These are phyloP conservation scores for Odontomachus brunneus DNA, from an alignment of 1,140 invertebrate species.

Conservation along the genomic window DNA sequence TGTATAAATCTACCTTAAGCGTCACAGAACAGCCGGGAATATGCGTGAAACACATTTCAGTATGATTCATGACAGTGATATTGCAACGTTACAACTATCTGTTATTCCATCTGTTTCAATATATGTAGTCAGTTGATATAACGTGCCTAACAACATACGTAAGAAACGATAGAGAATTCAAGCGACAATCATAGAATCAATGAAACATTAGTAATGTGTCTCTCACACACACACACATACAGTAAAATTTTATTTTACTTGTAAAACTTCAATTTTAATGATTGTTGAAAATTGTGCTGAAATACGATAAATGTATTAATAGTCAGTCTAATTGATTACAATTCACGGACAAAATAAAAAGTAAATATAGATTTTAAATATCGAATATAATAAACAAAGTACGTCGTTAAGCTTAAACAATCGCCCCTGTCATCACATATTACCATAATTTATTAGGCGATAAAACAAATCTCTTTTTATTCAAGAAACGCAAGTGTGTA, in stretches of 20 bases:
- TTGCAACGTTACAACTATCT: conserved; percentile 49
- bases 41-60: conserved; percentile 60
- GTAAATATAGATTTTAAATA: background rate
- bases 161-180: conserved; percentile 23
- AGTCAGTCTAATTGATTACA: conserved; percentile 2
- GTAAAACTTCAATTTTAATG: background rate
- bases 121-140: conserved; percentile 35
- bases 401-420: conserved; percentile 5
- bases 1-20: conserved; percentile 62
- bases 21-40: conserved; percentile 50
- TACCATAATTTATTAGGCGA: conserved; percentile 2
- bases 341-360: background rate
- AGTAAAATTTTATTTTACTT: conserved; percentile 4
- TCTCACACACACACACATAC: too few species aligned
- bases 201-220: background rate
- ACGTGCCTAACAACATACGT: conserved; percentile 20
- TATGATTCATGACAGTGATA: conserved; percentile 64
- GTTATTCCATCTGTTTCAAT: conserved; percentile 45
- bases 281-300: background rate
- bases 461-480: conserved; percentile 41
- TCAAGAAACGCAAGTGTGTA: background rate
- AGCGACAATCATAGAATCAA: conserved; percentile 13
- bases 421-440: conserved; percentile 3
- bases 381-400: conserved; percentile 18
- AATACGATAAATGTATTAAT: background rate